These are phyloP conservation scores for Neodiprion fabricii DNA, from an alignment of 1,140 invertebrate genomes.

Conservation along the genomic window DNA sequence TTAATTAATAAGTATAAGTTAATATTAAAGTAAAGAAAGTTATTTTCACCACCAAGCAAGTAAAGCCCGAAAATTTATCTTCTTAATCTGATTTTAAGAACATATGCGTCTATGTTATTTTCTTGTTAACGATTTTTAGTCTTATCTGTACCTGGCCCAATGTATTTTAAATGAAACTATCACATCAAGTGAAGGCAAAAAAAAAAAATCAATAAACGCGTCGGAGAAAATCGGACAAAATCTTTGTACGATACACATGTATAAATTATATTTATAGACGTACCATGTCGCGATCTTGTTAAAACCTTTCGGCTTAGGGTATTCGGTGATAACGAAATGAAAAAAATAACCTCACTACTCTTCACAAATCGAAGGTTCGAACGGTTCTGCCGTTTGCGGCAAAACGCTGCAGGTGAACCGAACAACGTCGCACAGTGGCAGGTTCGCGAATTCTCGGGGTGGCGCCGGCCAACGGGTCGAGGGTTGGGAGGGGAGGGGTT, in stretches of 20 bases:
- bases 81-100: no score
- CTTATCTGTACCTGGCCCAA: background rate
- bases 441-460: slow-evolving; percentile 8
- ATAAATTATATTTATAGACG: background rate
- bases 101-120: no score
- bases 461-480: slow-evolving; percentile 6
- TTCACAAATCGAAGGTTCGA: slow-evolving; percentile 10
- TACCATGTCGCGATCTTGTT: background rate
- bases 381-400: slow-evolving; percentile 12
- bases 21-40: background rate
- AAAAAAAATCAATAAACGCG: slow-evolving; percentile 5
- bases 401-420: slow-evolving; percentile 14
- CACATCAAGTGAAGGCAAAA: background rate
- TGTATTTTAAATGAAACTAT: background rate
- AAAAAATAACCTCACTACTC: background rate
- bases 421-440: slow-evolving; percentile 1
- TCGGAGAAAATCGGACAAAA: background rate
- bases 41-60: background rate
- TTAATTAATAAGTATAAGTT: no score
- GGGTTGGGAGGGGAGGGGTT: background rate
- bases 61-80: no score
- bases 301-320: background rate
- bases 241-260: no score
- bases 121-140: no score
- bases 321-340: background rate